Evolutionary conservation across 2,113 vertebrate species (phyloP), one percentile per base, ranked within the genome.

Genomic region (Catharus minimus): DNA sequence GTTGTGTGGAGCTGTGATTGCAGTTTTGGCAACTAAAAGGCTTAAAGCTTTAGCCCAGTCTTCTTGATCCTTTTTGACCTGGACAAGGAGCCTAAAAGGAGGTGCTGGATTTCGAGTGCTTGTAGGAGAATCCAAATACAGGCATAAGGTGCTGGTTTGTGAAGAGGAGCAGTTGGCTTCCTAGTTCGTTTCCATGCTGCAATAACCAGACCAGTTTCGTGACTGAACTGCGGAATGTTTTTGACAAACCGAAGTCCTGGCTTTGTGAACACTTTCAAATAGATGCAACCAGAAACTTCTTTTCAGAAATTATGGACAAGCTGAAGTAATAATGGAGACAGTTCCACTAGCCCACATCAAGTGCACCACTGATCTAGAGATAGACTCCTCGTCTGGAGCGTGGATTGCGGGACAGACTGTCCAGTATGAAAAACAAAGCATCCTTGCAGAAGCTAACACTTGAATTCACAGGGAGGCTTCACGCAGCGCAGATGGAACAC

Each of bases 1-100:
- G 5, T 98, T 99, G 94, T 97, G 97, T 88, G 98, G 97, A 89
- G 87, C 86, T 8, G 98, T 97, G 27, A 98, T 98, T 14, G 97
- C 46, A 22, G 93, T 99, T 91, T 47, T 98, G 93, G 98, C 98
- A 30, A 96, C 95, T 53, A 96, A 98, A 53, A 97, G 98, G 89
- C 97, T 99, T 81, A 75, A 96, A 28, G 52, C 73, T 30, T 91
- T 98, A 85, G 95, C 92, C 13, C 92, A 86, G 32, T 94, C 82
- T 7, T 98, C 97, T 19, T 38, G 38, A 5, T 38, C 97, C 46
- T 75, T 99, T 62, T 97, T 99, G 76, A 97, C 96, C 22, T 96
- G 98, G 96, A 95, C 96, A 89, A 95, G 96, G 60, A 90, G 68
- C 73, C 94, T 93, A 55, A 95, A 94, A 82, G 95, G 95, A 55